Conservation (phyloP, 2,797 vertebrate species). For the Syndactyla subalaris region DNA sequence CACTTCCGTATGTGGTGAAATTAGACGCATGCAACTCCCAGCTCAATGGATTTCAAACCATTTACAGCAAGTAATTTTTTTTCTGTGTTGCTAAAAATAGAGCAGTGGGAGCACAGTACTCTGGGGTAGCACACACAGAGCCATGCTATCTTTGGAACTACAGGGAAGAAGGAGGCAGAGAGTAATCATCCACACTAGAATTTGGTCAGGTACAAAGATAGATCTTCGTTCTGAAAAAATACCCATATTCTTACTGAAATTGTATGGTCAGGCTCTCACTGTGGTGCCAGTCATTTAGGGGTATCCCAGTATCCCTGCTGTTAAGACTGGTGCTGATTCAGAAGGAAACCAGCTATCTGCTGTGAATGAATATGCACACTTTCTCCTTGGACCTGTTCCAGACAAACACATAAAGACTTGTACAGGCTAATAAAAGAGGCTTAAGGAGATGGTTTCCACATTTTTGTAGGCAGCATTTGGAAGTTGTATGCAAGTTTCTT, state of each 20-base stretch:
- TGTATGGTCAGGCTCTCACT: background rate
- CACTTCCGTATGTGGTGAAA: background rate
- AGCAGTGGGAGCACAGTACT: background rate
- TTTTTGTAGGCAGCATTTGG: background rate
- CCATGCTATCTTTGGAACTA: background rate
- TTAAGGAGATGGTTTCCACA: background rate
- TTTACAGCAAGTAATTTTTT: background rate
- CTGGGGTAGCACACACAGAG: background rate
- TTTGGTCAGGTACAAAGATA: background rate
- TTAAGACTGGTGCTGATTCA: background rate
- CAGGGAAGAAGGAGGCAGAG: background rate
- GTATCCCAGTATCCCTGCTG: rapidly evolving
- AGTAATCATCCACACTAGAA: background rate
- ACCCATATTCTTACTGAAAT: background rate
- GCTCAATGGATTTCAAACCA: background rate
- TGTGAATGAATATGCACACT: background rate
- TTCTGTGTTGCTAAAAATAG: background rate
- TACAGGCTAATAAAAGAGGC: background rate
- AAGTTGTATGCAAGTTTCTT: background rate
- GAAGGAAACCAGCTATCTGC: background rate
- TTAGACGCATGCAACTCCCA: background rate
- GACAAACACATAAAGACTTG: background rate
- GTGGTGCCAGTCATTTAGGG: background rate
- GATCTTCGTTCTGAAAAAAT: background rate
- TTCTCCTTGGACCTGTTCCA: background rate